Evolutionary conservation across 2,797 vertebrate genomes (phyloP), one percentile per base, ranked within the genome.

Genomic region (Harpagifer antarcticus): DNA sequence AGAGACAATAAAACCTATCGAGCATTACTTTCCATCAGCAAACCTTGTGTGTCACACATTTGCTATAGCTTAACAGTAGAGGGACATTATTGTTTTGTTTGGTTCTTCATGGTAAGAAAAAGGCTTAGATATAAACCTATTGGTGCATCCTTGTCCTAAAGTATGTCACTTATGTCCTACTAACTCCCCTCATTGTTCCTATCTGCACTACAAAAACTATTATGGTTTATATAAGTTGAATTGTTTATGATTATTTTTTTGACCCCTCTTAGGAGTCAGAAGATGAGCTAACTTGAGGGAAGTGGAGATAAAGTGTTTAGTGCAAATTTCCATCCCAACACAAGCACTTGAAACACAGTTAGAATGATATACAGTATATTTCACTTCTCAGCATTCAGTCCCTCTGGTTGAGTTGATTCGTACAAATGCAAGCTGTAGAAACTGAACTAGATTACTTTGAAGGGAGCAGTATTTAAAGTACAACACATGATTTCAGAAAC

Each of bases 251-350:
- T 27, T 27, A 4, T 27, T 27, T 27, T 4, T 4, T 27, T 37
- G 8, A 20, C 47, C 61, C 17, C 17, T 50, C 47, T n/a, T 37
- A 9, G 33, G 20, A 42, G n/a, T 40, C 1, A 5, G 8, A 20
- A 50, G n/a, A 50, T 49, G 15, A 37, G 49, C 31, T 17, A 56
- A 56, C 55, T 40, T 63, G 45, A 48, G 17, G 45, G 55, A 57
- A 33, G 16, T 57, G 45, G 55, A 57, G 55, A 19, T 57, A 42
- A 57, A 19, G 17, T 57, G 19, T 19, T 13, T 12, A n/a, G 17
- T 5, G 37, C 37, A 9, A n/a, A 42, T n/a, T 17, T 40, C n/a
- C n/a, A 13, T 16, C n/a, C n/a, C 19, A 37, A 52, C 15, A n/a
- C 43, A 9, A 33, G 7, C 40, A 27, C 40, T 65, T 53, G 5